These are phyloP conservation scores for Clunio marinus DNA, from an alignment of 2,888 invertebrate species.

Conservation along the genomic window DNA sequence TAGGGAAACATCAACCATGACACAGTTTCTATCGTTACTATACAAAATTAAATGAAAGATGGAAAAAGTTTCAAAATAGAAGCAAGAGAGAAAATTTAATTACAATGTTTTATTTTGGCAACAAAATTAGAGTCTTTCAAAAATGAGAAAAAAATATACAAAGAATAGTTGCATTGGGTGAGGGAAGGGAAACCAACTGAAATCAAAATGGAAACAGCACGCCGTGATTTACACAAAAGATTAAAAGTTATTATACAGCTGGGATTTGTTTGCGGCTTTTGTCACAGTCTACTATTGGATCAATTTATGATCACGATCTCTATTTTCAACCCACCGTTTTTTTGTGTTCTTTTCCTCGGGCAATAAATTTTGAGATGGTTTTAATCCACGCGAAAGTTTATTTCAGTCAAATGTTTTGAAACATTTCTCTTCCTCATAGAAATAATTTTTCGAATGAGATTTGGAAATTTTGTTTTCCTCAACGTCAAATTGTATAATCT, in stretches of 20 bases:
- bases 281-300: no score
- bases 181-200: background rate
- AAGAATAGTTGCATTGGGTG: background rate
- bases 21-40: background rate
- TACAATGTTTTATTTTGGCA: conserved; percentile 37
- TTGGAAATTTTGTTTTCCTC: no score
- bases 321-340: conserved; percentile 1
- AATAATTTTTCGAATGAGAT: background rate
- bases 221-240: conserved; percentile 26
- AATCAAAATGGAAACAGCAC: conserved; percentile 35
- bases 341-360: background rate
- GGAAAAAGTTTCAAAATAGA: background rate
- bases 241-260: background rate
- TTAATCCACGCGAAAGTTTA: conserved; percentile 15
- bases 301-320: background rate
- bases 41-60: no score
- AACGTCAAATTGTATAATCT: no score
- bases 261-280: background rate
- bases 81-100: conserved; percentile 23
- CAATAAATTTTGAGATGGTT: background rate
- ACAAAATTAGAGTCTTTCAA: conserved; percentile 32
- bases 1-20: conserved; percentile 23
- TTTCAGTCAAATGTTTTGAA: conserved; percentile 20
- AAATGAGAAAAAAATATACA: no score
- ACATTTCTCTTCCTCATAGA: background rate